Conservation (phyloP, 2,113 vertebrate species). For the Sinocyclocheilus grahami region DNA sequence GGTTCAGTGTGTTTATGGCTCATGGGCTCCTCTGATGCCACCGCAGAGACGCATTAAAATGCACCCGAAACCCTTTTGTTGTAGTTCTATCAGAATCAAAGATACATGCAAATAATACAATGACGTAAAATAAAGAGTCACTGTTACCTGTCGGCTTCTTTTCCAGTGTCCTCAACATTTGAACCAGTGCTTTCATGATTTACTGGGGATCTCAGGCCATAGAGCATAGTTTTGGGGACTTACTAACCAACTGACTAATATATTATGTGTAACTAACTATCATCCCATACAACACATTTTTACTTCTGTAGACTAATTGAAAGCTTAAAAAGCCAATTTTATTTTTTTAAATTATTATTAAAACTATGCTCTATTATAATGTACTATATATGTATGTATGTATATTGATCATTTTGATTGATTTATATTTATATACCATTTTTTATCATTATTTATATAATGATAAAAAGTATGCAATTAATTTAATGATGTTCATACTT, state of each 20-base stretch:
- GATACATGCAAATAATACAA: background rate
- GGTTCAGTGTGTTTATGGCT: constrained; percentile 23
- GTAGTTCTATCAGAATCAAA: background rate
- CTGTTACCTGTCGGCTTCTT: background rate
- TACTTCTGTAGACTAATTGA: background rate
- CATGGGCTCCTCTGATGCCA: background rate
- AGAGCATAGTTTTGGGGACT: background rate
- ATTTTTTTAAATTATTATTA: background rate
- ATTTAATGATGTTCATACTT: no score
- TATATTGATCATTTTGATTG: no score
- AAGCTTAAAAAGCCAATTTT: no score
- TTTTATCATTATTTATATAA: background rate
- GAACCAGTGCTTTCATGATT: background rate
- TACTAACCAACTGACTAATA: background rate
- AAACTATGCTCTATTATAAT: background rate
- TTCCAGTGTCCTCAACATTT: background rate
- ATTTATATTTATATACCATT: no score
- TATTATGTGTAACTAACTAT: background rate
- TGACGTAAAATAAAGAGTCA: background rate
- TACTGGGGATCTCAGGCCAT: background rate
- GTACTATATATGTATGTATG: no score
- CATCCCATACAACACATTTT: background rate
- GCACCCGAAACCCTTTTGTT: background rate
- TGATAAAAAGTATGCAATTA: no score
- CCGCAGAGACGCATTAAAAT: background rate